phyloP scores from a whole-genome alignment of 1,140 invertebrate species.

The Listronotus bonariensis region DNA sequence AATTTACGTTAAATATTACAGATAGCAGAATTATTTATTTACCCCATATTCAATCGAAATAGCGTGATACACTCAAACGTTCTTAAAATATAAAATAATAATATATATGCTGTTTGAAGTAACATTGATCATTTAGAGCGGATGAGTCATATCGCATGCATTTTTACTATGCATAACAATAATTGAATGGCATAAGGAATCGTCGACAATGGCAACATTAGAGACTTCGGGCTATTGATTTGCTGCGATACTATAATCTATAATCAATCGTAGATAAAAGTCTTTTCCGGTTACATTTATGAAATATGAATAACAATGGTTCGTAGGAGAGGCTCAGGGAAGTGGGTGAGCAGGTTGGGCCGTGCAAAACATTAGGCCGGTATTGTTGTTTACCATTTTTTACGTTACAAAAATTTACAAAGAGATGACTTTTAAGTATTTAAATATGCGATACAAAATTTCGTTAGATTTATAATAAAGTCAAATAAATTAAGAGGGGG shows the following conservation, averaged over 20 bases:
- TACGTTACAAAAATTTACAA: background rate
- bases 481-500: too few relatives aligned
- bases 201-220: slow-evolving; percentile 16
- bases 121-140: too few relatives aligned
- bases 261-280: slow-evolving; percentile 24
- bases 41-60: too few relatives aligned
- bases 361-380: background rate
- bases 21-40: too few relatives aligned
- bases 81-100: too few relatives aligned
- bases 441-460: too few relatives aligned
- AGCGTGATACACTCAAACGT: too few relatives aligned
- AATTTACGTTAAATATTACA: too few relatives aligned
- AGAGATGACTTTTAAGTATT: too few relatives aligned
- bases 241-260: slow-evolving; percentile 18
- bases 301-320: slow-evolving; percentile 23
- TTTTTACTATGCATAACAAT: slow-evolving; percentile 6
- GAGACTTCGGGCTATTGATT: slow-evolving; percentile 3
- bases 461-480: too few relatives aligned
- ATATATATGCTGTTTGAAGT: too few relatives aligned
- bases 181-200: slow-evolving; percentile 15
- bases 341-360: slow-evolving; percentile 25
- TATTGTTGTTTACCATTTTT: slow-evolving; percentile 7
- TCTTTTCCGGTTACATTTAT: slow-evolving; percentile 20
- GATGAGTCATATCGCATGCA: background rate
- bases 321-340: slow-evolving; percentile 14